Percentiles rank a stretch among this genome's conserved stretches.
phyloP scores from a whole-genome alignment of 2,113 vertebrate genomes.

The Calypte anna region DNA sequence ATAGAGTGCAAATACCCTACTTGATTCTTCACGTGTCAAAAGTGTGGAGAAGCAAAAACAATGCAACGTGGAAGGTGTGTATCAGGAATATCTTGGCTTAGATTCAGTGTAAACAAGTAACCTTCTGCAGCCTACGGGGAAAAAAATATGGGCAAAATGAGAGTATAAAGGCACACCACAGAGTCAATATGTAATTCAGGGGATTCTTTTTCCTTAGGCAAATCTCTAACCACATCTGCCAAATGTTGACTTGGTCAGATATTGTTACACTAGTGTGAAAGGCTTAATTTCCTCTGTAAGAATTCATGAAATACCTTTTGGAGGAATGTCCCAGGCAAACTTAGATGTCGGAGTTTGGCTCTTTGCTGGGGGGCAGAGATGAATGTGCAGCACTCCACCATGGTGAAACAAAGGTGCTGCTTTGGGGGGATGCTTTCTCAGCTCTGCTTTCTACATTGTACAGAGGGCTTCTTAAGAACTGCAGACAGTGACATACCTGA shows the following conservation, averaged over 20 bases:
- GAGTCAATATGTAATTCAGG: neutral
- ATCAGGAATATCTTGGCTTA: neutral
- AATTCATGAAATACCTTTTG: neutral
- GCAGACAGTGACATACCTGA: neutral
- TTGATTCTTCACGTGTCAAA: neutral
- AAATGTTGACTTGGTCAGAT: neutral
- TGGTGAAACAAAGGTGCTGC: rapidly evolving
- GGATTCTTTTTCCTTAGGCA: neutral
- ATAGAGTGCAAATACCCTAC: neutral
- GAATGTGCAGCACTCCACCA: no score
- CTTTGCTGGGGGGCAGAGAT: neutral
- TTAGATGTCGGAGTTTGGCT: neutral
- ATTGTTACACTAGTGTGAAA: neutral
- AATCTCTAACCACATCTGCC: neutral
- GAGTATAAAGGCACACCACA: neutral
- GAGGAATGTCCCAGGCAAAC: neutral
- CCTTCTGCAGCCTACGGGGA: neutral
- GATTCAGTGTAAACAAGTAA: neutral
- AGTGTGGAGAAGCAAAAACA: neutral
- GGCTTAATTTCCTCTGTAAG: neutral
- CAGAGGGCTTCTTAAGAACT: neutral
- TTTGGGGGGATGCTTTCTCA: neutral
- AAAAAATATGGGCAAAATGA: neutral
- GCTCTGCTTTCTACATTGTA: neutral
- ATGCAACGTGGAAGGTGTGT: neutral